Conservation (phyloP, 2,797 vertebrate genomes). For the Pyrocephalus nanus region DNA sequence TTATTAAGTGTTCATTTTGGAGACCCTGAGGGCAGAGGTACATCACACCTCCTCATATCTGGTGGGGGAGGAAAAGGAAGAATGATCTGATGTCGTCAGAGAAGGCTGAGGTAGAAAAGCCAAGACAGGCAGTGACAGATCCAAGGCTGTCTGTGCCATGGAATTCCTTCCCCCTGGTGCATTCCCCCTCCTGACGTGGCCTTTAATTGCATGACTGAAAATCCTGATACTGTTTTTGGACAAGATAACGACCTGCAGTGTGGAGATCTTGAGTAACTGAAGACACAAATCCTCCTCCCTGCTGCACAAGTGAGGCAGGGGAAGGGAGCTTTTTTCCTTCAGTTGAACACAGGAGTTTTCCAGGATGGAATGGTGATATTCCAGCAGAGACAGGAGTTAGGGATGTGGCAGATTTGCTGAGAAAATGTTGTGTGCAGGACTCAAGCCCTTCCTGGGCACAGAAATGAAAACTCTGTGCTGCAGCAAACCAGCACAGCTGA, state of each 20-base stretch:
- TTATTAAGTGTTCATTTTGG: not conserved
- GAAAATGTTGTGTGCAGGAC: not conserved
- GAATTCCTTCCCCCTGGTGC: not conserved
- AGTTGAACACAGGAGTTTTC: not conserved
- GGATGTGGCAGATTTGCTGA: not conserved
- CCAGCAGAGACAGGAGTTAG: not conserved
- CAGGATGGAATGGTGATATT: not conserved
- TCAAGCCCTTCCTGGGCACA: not conserved
- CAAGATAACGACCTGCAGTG: not conserved
- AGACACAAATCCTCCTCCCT: not conserved
- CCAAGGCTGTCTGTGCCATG: not conserved
- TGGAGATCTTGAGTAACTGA: not conserved
- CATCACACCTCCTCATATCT: not conserved
- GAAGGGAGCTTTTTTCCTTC: not conserved
- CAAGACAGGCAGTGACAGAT: not conserved
- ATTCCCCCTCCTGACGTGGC: not conserved
- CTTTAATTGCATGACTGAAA: slow-evolving; percentile 27
- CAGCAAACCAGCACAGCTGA: not conserved
- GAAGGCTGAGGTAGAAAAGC: not conserved
- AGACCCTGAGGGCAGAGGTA: not conserved
- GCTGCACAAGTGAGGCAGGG: not conserved
- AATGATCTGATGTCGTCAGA: not conserved
- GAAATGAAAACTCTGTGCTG: not conserved
- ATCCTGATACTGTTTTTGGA: not conserved
- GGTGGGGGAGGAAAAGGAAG: not conserved